Conservation (phyloP, 2,888 invertebrate genomes). For the Abrostola triplasia region DNA sequence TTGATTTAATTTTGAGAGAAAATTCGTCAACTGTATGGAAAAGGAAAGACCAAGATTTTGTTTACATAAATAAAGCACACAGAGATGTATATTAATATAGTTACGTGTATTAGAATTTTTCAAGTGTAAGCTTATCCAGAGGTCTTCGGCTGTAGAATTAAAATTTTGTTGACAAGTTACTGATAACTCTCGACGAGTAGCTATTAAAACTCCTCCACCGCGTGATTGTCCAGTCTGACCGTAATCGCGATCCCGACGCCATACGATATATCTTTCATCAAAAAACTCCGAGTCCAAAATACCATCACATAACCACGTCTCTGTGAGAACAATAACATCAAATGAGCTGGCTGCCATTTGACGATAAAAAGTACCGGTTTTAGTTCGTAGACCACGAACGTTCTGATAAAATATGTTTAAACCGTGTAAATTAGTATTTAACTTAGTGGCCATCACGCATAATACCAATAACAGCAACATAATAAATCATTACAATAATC, state of each 20-base stretch:
- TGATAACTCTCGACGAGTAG: not conserved
- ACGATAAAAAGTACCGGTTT: constrained; percentile 1
- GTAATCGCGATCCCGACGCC: not conserved
- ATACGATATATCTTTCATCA: not conserved
- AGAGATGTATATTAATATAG: not conserved
- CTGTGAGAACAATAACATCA: constrained; percentile 3
- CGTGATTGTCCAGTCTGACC: not conserved
- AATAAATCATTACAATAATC: not conserved
- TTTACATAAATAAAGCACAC: constrained; percentile 4
- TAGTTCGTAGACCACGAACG: not conserved
- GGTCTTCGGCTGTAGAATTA: not conserved
- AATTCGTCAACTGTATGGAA: constrained; percentile 10
- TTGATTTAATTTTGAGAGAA: constrained; percentile 7
- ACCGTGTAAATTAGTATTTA: too few relatives aligned
- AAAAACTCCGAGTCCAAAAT: not conserved
- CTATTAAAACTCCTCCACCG: not conserved
- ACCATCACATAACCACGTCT: not conserved
- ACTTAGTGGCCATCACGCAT: not conserved
- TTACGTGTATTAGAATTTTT: too few relatives aligned
- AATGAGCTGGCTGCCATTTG: not conserved
- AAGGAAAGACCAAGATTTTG: constrained; percentile 10
- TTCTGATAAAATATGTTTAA: not conserved
- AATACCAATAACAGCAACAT: not conserved
- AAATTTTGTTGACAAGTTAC: not conserved
- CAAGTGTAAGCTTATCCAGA: not conserved